Conservation (phyloP, 2,797 vertebrate species). For the Parauchenoglanis punctatus region DNA sequence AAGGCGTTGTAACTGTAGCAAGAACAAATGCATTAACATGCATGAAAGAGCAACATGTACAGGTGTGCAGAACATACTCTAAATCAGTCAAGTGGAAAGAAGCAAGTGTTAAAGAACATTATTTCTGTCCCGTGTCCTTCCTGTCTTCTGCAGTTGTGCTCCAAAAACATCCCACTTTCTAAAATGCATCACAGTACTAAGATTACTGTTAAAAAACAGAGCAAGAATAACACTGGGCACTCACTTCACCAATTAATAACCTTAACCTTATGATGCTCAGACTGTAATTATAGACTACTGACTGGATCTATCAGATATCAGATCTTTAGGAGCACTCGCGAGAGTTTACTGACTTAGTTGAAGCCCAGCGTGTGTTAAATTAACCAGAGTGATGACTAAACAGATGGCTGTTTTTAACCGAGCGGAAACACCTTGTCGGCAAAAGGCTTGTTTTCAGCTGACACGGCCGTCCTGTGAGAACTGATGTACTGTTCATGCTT, state of each 20-base stretch:
- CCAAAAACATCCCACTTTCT: neutral
- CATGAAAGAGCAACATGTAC: neutral
- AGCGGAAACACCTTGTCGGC: slow-evolving; percentile 35
- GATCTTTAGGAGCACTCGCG: neutral
- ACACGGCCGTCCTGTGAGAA: slow-evolving; percentile 16
- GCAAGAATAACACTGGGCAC: neutral
- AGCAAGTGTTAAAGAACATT: neutral
- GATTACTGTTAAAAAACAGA: neutral
- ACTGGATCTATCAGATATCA: neutral
- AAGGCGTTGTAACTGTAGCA: neutral
- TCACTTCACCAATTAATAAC: neutral
- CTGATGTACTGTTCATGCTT: slow-evolving; percentile 8
- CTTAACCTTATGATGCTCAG: neutral
- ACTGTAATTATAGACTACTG: neutral
- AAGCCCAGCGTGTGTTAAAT: neutral
- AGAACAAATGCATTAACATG: neutral
- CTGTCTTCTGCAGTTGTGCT: neutral
- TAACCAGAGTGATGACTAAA: slow-evolving; percentile 17
- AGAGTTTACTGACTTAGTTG: neutral
- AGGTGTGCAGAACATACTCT: neutral
- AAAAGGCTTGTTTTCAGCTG: neutral
- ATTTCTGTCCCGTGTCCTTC: slow-evolving; percentile 5
- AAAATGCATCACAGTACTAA: neutral
- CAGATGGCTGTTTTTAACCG: slow-evolving; percentile 17
- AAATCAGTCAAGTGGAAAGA: neutral